Base-by-base conservation (phyloP, 2,888 invertebrate species). In the Marronus borbonicus region DNA sequence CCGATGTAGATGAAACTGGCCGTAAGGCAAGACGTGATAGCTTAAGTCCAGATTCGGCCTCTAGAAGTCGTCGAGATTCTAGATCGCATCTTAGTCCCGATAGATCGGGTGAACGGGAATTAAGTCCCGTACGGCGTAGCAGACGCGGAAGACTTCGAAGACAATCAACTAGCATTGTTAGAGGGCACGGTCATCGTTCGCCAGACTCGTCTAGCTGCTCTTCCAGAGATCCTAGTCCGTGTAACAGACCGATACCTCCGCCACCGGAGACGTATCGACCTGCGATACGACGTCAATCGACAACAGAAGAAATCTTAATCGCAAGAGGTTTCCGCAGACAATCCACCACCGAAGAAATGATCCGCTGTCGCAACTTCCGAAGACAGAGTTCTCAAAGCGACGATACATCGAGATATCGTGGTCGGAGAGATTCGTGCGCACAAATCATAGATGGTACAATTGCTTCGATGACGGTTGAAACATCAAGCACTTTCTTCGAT, bases 321-420 rank as follows among this genome's bases (percentile, higher is more conserved):
- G 96, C 97, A 0, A 92, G 96, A 76, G 97, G 97, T 1, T 97
- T 97, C 87, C 92, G 97, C 0, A 91, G 97, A 14, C 97, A 97
- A 86, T 96, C 96, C 3, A 97, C 97, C 8, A 97, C 96, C 0
- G 97, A 97, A 86, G 97, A 97, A 88, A 97, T 97, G 95, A 97
- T 97, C 80, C 91, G 97, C 10, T 97, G 97, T 86, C 91, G 97
- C 49, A 97, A 97, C 87, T 97, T 97, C 86, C 92, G 97, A n/a
- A 91, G 97, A 20, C 96, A 96, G 87, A 95, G 95, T 85, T 96
- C 96, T 0, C 97, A 97, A 87, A 96, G 96, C 85, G 97, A 97
- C 85, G 96, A 96, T 85, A 92, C 92, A 12, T 92, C 91, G 83
- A 90, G 93, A 83, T 93, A 90, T 80, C 90, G 94, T 20, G 95